Conservation (phyloP, 2,113 vertebrate species). For the Hipposideros armiger region DNA sequence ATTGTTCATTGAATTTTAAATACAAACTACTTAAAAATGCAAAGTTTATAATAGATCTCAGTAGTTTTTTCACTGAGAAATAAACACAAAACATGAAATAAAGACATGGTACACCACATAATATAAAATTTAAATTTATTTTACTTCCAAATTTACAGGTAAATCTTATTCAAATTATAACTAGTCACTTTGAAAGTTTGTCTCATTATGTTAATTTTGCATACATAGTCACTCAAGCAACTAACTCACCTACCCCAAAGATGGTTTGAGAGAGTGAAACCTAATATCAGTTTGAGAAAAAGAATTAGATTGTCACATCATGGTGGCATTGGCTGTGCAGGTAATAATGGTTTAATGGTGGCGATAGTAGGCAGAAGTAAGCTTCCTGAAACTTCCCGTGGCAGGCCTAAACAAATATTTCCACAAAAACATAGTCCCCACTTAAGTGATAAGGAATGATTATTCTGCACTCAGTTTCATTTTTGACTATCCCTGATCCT, state of each 20-base stretch:
- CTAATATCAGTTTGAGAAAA: background rate
- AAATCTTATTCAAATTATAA: background rate
- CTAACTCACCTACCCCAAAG: no score
- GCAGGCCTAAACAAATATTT: background rate
- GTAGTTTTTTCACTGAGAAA: background rate
- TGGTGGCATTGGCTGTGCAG: background rate
- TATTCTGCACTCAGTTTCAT: background rate
- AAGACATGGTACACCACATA: background rate
- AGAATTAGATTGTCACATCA: rapidly evolving
- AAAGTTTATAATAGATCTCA: background rate
- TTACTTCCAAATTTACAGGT: background rate
- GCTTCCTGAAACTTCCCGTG: rapidly evolving
- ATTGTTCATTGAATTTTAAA: background rate
- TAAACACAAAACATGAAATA: background rate
- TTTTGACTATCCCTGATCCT: no score
- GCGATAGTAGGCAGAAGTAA: background rate
- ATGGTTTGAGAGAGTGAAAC: background rate
- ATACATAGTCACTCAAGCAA: background rate
- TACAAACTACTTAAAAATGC: background rate
- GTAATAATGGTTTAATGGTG: rapidly evolving
- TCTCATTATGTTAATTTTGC: background rate
- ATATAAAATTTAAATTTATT: background rate
- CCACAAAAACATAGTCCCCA: background rate
- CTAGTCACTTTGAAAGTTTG: background rate
- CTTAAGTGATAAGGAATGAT: background rate